Base-by-base conservation (phyloP, 2,113 vertebrate genomes). In the Triplophysa rosa region DNA sequence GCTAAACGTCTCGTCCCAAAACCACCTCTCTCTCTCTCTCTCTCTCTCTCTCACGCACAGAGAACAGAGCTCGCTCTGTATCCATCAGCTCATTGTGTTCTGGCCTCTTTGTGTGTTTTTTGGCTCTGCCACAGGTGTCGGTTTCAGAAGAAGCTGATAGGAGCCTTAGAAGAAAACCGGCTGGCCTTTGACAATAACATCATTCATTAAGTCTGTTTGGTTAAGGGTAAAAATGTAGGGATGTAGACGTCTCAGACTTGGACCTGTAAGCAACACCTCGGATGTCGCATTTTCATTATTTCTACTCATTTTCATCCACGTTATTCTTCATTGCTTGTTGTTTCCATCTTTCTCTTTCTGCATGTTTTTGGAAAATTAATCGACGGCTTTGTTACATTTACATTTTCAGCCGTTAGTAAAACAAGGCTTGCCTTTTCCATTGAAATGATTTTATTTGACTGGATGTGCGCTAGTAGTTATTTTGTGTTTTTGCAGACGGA, bases 41-140 rank as follows among this genome's bases (percentile, higher is more conserved):
- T 58, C 1, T 8, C 21, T 19, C 23, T 40, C 14, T 4, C 45
- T 67, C 40, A 9, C 40, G 37, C 47, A 1, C 61, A 11, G 24
- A 37, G 21, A 66, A 64, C 62, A 49, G 26, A 52, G 54, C 40
- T 17, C 17, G 12, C 66, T 58, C 52, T 67, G 21, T 67, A 3
- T 66, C 23, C 26, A 19, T 6, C 23, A 19, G 26, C 17, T 9
- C 4, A 1, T 19, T 45, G 33, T n/a, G 9, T 45, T 62, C n/a
- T 45, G 56, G 9, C 12, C 70, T 42, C 33, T 61, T 37, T 85
- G 87, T 84, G 85, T 54, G 8, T 23, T 24, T 9, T 58, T 19
- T 68, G 52, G 29, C 14, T 13, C 29, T 59, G 16, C 19, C n/a
- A 14, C 64, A 37, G 63, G 58, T 59, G 72, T 47, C 19, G 14